phyloP scores from a whole-genome alignment of 1,140 invertebrate genomes.

The Drosophila eugracilis region DNA sequence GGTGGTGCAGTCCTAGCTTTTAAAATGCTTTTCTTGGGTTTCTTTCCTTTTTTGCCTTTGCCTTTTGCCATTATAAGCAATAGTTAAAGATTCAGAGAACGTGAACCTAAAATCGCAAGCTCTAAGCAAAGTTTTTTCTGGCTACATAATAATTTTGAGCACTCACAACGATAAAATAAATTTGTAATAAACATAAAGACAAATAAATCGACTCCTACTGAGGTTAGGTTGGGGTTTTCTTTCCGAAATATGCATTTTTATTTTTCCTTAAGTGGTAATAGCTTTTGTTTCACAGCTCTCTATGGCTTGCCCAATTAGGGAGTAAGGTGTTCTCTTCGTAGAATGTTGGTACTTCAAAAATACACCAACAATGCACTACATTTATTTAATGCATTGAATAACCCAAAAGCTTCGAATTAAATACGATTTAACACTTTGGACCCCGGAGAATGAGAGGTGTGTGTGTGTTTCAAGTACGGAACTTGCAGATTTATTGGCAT shows the following conservation, averaged over 20 bases:
- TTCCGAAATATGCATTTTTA: not conserved
- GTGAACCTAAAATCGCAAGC: not conserved
- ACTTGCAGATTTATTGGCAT: conserved; percentile 66
- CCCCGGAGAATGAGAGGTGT: conserved; percentile 21
- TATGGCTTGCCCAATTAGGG: not conserved
- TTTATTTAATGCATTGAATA: not conserved
- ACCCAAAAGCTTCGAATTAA: conserved; percentile 12
- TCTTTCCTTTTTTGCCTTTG: conserved; percentile 1
- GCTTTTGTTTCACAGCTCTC: too few species aligned
- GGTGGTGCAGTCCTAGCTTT: not conserved
- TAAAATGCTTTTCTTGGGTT: not conserved
- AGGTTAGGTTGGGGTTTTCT: not conserved
- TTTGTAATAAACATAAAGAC: not conserved
- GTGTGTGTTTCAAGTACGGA: conserved; percentile 26
- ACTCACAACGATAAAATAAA: conserved; percentile 3
- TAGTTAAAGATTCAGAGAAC: not conserved
- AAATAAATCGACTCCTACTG: not conserved
- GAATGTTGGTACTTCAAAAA: not conserved
- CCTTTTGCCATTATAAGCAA: conserved; percentile 20
- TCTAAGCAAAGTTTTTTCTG: not conserved
- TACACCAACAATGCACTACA: not conserved
- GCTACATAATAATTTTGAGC: conserved; percentile 5
- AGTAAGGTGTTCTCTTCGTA: not conserved
- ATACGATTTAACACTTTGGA: conserved; percentile 39
- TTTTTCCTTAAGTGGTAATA: too few species aligned